Evolutionary conservation across 2,113 vertebrate species (phyloP).

Genomic region (Amia ocellicauda): DNA sequence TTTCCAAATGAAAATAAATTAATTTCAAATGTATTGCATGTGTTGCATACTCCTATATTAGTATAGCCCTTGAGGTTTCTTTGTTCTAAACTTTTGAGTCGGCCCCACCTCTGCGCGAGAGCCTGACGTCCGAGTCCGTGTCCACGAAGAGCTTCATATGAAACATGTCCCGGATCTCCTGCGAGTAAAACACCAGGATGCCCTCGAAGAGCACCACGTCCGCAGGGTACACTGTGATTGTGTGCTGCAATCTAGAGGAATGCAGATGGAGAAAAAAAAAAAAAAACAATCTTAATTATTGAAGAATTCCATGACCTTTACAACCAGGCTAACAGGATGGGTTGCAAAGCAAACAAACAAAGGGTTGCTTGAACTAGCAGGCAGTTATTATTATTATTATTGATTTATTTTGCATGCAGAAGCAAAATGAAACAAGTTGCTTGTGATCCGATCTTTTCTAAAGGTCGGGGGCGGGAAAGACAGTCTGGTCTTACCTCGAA

Average conservation of each 20-base stretch:
- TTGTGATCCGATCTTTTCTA: too few species aligned
- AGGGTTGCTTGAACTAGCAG: too few species aligned
- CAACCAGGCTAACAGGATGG: too few species aligned
- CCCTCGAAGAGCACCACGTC: conserved; percentile 93
- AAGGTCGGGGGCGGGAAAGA: too few species aligned
- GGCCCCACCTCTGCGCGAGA: conserved; percentile 83
- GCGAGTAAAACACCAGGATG: conserved; percentile 92
- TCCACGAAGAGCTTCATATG: conserved; percentile 97
- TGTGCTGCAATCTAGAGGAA: conserved; percentile 72
- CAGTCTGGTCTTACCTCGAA: conserved; percentile 70
- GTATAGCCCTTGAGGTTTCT: too few species aligned
- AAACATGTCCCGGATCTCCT: conserved; percentile 93
- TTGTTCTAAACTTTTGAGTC: too few species aligned
- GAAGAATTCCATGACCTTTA: too few species aligned
- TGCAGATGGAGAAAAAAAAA: conserved; percentile 18
- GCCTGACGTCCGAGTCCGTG: conserved; percentile 88
- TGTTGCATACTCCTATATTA: neutral
- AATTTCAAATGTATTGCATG: neutral
- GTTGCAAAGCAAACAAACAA: too few species aligned
- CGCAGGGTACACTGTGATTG: conserved; percentile 82
- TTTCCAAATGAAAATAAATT: neutral
- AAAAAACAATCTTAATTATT: too few species aligned
- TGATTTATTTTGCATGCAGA: too few species aligned
- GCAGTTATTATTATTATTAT: too few species aligned
- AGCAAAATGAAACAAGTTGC: too few species aligned